Percentiles rank a stretch among this genome's conserved stretches.
Conservation (phyloP, 2,888 invertebrate species). For the Laothoe populi region DNA sequence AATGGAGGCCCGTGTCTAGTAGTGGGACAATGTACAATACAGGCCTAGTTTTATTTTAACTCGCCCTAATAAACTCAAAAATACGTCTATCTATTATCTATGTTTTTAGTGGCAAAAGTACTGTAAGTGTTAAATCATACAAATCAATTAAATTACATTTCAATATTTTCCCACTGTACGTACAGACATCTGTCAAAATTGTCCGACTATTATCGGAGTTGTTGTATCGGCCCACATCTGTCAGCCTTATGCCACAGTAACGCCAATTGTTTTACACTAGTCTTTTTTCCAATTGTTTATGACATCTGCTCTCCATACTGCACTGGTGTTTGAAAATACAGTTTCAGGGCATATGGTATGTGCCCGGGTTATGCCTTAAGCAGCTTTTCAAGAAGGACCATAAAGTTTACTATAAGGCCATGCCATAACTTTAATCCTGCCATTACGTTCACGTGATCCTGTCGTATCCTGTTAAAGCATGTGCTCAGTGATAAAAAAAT, state of each 20-base stretch:
- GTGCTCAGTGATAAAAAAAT: too few relatives aligned
- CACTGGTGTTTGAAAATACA: slow-evolving; percentile 13
- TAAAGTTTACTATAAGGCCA: not conserved
- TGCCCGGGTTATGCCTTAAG: not conserved
- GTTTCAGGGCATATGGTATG: slow-evolving; percentile 15
- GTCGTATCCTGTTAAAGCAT: not conserved
- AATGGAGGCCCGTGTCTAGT: too few relatives aligned
- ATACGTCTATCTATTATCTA: too few relatives aligned
- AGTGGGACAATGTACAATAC: too few relatives aligned
- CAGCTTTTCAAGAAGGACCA: not conserved
- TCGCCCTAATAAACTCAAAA: too few relatives aligned
- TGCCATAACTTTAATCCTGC: slow-evolving; percentile 7
- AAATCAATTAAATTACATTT: not conserved
- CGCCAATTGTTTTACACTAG: slow-evolving; percentile 28
- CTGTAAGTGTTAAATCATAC: not conserved
- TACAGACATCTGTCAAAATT: slow-evolving; percentile 29
- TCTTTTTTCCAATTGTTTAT: slow-evolving; percentile 24
- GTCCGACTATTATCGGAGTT: slow-evolving; percentile 25
- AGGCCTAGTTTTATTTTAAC: too few relatives aligned
- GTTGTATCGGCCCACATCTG: slow-evolving; percentile 26
- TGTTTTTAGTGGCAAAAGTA: too few relatives aligned
- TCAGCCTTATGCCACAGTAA: slow-evolving; percentile 27
- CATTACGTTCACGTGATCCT: not conserved
- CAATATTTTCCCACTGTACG: slow-evolving; percentile 25
- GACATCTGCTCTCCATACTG: slow-evolving; percentile 26